Conservation (phyloP, 2,888 invertebrate genomes). For the Yponomeuta cagnagella region DNA sequence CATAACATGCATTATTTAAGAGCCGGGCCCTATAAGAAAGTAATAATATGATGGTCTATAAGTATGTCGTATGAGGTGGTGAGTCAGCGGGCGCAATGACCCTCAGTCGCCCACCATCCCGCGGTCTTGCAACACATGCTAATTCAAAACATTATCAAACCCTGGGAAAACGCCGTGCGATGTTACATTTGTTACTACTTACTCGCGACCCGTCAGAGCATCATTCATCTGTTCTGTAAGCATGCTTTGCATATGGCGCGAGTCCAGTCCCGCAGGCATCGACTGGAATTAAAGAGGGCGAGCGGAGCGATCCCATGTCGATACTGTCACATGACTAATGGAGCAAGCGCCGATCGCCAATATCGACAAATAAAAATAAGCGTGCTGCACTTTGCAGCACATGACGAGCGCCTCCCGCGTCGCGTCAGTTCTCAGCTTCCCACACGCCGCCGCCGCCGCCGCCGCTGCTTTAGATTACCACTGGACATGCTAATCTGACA, state of each 20-base stretch:
- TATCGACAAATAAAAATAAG: conserved; percentile 69
- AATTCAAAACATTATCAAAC: conserved; percentile 20
- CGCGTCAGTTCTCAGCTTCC: conserved; percentile 22
- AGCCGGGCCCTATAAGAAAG: conserved; percentile 71
- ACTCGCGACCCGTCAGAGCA: conserved; percentile 41
- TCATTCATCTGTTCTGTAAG: conserved; percentile 61
- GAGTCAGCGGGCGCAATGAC: conserved; percentile 65
- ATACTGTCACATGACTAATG: conserved; percentile 75
- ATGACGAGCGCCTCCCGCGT: conserved; percentile 29
- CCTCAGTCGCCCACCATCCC: conserved; percentile 41
- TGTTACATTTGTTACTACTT: conserved; percentile 8
- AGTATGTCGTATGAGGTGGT: conserved; percentile 61
- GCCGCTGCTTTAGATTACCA: conserved; percentile 2
- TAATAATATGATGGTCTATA: conserved; percentile 65
- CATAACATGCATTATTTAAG: conserved; percentile 73
- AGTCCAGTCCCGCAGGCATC: conserved; percentile 35
- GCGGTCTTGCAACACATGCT: conserved; percentile 18
- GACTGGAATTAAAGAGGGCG: conserved; percentile 35
- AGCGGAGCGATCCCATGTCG: conserved; percentile 66
- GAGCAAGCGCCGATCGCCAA: conserved; percentile 71
- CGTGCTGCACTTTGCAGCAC: conserved; percentile 36
- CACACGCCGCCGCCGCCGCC: conserved; percentile 22
- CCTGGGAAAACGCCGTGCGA: conserved; percentile 15
- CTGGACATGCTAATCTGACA: conserved; percentile 10
- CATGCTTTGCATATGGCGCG: conserved; percentile 53